Base-by-base conservation (phyloP, 2,888 invertebrate species). In the Xanthorhoe spadicearia region DNA sequence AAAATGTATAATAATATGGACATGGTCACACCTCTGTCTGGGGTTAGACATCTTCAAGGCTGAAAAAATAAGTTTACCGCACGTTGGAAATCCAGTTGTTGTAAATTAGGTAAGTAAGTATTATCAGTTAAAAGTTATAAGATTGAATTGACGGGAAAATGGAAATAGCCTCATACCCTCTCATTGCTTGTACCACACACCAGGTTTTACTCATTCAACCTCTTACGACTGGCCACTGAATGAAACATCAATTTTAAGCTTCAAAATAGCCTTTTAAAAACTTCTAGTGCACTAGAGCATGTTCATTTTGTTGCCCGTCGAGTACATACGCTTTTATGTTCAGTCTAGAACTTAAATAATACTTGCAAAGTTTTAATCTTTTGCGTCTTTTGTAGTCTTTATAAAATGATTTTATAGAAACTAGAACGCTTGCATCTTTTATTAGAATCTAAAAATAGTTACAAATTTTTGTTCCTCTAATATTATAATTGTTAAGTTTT, bases 201-300 rank as follows among this genome's bases (percentile, higher is more conserved):
- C 59, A 77, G 76, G 76, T 86, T 88, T 86, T 85, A 88, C 83
- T 88, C 89, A 90, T 90, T 91, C 88, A 87, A 83, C 85, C 89
- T 85, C 87, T 89, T 86, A 84, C 83, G 81, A 82, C 83, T 87
- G 88, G 85, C 83, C 84, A 87, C 82, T 85, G 87, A 90, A 89
- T 90, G 83, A 88, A 90, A 88, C 84, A 86, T 87, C 87, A 85
- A 83, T 85, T 87, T 83, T 77, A 82, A 85, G 84, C 81, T 80
- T 79, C 82, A 76, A 90, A 67, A 87, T 88, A 82, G 86, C 83
- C 83, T 81, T 85, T 85, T 78, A 79, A 85, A 84, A 87, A 83
- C 76, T 80, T 83, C 79, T 77, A 82, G 82, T 79, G 79, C 79
- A 74, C 79, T 82, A 71, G 61, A 77, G 74, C 76, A 73, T 78